These are phyloP conservation scores for Epinephelus coioides DNA, from an alignment of 2,797 vertebrate genomes.

Conservation along the genomic window DNA sequence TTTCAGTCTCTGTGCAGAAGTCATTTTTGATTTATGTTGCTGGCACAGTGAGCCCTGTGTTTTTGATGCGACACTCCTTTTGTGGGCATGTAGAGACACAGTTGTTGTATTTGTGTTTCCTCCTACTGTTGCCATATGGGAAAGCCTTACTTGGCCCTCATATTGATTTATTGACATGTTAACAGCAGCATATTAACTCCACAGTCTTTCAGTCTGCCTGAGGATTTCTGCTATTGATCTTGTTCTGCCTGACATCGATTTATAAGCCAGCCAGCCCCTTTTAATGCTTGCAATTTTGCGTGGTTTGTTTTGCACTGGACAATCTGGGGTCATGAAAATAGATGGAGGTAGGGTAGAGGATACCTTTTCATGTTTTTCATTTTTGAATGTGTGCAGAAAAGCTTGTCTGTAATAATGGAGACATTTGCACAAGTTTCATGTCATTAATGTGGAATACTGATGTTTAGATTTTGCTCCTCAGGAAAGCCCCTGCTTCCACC, in stretches of 20 bases:
- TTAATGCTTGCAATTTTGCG: neutral
- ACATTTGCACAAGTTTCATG: neutral
- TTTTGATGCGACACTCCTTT: conserved; percentile 19
- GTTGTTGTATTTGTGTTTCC: conserved; percentile 6
- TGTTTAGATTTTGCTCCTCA: neutral
- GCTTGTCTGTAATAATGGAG: neutral
- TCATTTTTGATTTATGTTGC: neutral
- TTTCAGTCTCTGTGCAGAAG: neutral
- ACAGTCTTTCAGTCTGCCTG: conserved; percentile 27
- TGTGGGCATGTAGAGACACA: conserved; percentile 22
- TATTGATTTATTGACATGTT: conserved; percentile 66
- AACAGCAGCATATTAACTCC: conserved; percentile 43
- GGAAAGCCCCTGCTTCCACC: neutral
- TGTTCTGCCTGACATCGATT: conserved; percentile 25
- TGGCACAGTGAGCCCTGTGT: neutral
- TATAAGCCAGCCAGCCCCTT: neutral
- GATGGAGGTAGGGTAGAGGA: neutral
- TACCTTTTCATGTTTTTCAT: neutral
- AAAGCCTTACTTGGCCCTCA: conserved; percentile 6
- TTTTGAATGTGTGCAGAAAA: neutral
- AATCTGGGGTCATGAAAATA: neutral
- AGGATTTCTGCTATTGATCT: conserved; percentile 57
- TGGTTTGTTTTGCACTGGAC: neutral
- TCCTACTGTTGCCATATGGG: conserved; percentile 19
- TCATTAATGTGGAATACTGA: neutral